Evolutionary conservation across 2,113 vertebrate species (phyloP).

Genomic region (Onychostoma macrolepis): DNA sequence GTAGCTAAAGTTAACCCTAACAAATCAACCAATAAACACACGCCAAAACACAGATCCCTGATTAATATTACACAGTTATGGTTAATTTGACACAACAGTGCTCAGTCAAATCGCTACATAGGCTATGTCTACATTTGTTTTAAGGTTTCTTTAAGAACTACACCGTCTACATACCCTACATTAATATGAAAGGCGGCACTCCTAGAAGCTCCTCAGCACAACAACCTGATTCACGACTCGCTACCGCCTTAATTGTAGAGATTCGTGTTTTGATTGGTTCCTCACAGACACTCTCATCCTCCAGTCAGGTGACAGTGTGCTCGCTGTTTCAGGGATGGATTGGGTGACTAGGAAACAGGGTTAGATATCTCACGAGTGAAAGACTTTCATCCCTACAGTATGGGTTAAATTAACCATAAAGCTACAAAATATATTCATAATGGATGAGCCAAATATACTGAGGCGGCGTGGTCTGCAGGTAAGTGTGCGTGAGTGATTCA

Average conservation of each 20-base stretch:
- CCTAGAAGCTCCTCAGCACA: background rate
- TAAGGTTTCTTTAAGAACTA: background rate
- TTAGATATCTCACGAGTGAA: background rate
- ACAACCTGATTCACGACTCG: background rate
- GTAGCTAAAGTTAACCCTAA: background rate
- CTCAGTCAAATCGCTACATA: background rate
- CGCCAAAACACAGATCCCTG: no score
- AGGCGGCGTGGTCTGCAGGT: constrained; percentile 78
- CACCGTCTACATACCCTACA: background rate
- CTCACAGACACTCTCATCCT: constrained; percentile 12
- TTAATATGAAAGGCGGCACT: background rate
- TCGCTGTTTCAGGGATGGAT: constrained; percentile 6
- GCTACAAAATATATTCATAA: constrained; percentile 35
- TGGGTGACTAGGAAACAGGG: background rate
- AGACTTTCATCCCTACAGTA: background rate
- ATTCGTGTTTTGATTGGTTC: constrained; percentile 16
- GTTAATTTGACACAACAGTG: background rate
- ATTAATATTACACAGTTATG: background rate
- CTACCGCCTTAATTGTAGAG: background rate
- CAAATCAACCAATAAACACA: background rate
- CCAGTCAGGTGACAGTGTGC: constrained; percentile 33
- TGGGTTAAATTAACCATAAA: constrained; percentile 18
- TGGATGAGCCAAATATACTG: constrained; percentile 78
- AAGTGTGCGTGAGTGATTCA: constrained; percentile 15
- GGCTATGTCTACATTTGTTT: background rate